phyloP scores from a whole-genome alignment of 2,888 invertebrate species.

The Tenthredo amoena region DNA sequence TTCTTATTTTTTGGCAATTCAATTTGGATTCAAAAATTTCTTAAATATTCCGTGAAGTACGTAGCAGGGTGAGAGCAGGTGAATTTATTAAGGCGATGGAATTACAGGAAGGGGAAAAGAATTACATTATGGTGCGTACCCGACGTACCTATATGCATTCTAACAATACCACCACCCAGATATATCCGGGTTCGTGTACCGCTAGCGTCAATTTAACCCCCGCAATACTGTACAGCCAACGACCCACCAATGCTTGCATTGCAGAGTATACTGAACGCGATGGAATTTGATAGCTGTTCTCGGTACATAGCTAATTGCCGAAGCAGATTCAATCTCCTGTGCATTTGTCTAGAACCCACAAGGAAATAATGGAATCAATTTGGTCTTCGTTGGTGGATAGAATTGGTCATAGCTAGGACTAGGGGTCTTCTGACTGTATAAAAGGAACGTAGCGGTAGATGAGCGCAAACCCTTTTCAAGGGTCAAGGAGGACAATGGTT shows the following conservation, averaged over 20 bases:
- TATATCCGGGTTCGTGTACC: background rate
- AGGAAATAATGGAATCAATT: conserved; percentile 38
- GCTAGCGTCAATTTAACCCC: conserved; percentile 18
- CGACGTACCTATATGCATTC: background rate
- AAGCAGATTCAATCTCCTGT: conserved; percentile 28
- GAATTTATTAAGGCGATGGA: background rate
- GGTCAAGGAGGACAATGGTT: background rate
- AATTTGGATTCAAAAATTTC: background rate
- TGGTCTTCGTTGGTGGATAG: background rate
- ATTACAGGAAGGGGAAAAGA: background rate
- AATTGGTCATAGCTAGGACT: background rate
- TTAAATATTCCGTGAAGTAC: background rate
- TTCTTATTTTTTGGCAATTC: no score
- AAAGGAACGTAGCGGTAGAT: background rate
- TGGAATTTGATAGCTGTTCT: conserved; percentile 19
- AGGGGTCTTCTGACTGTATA: background rate
- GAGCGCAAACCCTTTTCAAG: no score
- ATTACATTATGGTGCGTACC: conserved; percentile 1
- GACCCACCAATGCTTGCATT: conserved; percentile 13
- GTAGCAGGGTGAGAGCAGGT: background rate
- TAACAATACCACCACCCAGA: background rate
- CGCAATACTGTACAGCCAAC: conserved; percentile 1
- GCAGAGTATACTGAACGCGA: background rate
- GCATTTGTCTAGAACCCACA: conserved; percentile 29
- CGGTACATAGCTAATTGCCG: conserved; percentile 35